A percentile compares a stretch with the other conserved stretches of the same genome.
phyloP scores from a whole-genome alignment of 2,797 vertebrate species.

The Melanotaenia pygmaea region DNA sequence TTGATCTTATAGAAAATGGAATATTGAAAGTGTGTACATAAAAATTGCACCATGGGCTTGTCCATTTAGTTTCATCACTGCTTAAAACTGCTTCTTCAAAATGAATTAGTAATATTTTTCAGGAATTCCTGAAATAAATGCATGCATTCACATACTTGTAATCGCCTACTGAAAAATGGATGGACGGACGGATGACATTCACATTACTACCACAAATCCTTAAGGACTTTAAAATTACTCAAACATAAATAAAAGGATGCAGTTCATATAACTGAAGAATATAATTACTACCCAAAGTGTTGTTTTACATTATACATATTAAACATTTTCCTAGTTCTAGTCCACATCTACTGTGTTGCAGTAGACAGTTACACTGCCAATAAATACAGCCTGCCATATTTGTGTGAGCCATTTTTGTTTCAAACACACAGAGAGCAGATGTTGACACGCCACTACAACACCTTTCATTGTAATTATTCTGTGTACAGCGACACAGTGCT shows the following conservation, averaged over 20 bases:
- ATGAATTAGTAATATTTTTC: neutral
- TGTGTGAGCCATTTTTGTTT: conserved; percentile 22
- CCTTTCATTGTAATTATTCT: conserved; percentile 76
- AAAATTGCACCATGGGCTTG: neutral
- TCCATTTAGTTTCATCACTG: neutral
- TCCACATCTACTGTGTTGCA: neutral
- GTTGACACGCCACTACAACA: conserved; percentile 63
- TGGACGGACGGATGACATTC: neutral
- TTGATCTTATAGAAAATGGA: neutral
- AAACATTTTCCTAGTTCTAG: neutral
- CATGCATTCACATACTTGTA: neutral
- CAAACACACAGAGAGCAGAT: conserved; percentile 60
- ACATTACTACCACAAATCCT: neutral
- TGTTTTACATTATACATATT: neutral
- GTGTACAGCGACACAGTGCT: conserved; percentile 67
- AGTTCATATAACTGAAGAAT: neutral
- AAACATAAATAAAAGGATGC: neutral
- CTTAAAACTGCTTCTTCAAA: neutral
- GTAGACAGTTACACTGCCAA: conserved; percentile 6
- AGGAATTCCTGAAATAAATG: no score
- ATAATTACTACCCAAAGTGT: neutral
- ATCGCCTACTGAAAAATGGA: no score
- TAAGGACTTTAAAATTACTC: neutral
- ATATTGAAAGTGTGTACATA: neutral
- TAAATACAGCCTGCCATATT: conserved; percentile 32